Evolutionary conservation across 2,113 vertebrate species (phyloP).

Genomic region (Myrmophylax atrothorax): DNA sequence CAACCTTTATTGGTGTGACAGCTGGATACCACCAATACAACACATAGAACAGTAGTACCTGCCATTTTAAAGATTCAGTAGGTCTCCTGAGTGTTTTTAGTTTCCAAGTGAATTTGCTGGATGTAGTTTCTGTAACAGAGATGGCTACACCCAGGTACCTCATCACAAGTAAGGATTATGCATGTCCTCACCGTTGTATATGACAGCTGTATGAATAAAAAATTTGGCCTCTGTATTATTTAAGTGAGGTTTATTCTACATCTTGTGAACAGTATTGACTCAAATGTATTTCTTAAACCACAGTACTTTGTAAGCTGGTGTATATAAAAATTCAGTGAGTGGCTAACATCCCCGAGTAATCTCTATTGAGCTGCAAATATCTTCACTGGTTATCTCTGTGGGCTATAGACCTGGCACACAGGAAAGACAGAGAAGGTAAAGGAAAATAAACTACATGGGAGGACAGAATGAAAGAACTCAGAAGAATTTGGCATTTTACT

Average conservation of each 20-base stretch:
- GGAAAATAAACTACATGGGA: neutral
- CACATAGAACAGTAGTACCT: neutral
- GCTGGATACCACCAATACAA: neutral
- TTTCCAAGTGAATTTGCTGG: neutral
- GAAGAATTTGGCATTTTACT: neutral
- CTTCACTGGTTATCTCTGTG: neutral
- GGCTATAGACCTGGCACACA: neutral
- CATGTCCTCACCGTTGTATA: neutral
- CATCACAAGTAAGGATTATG: neutral
- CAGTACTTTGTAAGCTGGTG: neutral
- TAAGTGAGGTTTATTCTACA: neutral
- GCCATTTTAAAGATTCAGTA: neutral
- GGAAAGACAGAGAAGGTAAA: neutral
- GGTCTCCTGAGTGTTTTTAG: neutral
- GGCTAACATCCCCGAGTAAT: neutral
- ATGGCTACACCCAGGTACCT: neutral
- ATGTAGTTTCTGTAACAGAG: neutral
- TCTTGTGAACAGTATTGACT: neutral
- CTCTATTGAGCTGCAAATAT: neutral
- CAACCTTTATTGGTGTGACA: neutral
- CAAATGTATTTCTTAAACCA: neutral
- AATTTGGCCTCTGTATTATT: neutral
- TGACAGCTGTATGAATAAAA: neutral
- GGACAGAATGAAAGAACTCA: neutral
- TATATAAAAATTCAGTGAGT: neutral